A percentile compares a stretch with the other conserved stretches of the same genome.
Conservation (phyloP, 1,140 invertebrate species). For the Zaprionus capensis region DNA sequence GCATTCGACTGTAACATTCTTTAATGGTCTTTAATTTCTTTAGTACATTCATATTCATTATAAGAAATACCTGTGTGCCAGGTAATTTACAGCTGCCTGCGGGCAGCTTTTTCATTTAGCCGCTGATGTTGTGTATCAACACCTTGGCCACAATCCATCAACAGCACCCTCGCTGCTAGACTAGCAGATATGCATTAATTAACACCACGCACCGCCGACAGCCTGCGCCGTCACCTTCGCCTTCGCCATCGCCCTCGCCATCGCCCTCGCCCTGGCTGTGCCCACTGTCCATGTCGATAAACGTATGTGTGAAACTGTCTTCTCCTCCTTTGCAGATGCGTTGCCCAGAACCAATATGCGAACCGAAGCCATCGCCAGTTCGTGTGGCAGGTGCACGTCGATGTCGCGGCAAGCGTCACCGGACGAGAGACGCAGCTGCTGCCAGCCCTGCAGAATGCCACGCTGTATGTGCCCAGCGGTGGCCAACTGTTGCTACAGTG, state of each 20-base stretch:
- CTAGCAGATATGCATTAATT: conserved; percentile 70
- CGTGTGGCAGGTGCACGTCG: conserved; percentile 63
- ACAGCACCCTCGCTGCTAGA: not conserved
- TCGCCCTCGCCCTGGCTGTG: conserved; percentile 48
- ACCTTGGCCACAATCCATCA: conserved; percentile 62
- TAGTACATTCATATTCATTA: conserved; percentile 5
- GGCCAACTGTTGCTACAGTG: conserved; percentile 63
- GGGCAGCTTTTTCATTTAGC: conserved; percentile 46
- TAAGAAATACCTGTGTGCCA: not conserved
- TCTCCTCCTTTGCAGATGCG: conserved; percentile 65
- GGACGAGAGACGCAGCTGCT: conserved; percentile 51
- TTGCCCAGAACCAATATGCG: conserved; percentile 72
- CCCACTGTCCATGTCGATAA: conserved; percentile 63
- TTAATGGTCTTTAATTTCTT: conserved; percentile 5
- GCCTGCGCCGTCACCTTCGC: not conserved
- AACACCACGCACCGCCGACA: conserved; percentile 60
- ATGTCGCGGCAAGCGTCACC: conserved; percentile 26
- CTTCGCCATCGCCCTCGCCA: conserved; percentile 49
- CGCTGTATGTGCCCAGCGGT: conserved; percentile 65
- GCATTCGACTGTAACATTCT: not conserved
- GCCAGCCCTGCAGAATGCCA: conserved; percentile 74
- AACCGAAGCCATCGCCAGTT: conserved; percentile 71
- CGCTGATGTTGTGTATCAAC: conserved; percentile 64
- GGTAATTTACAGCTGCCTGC: conserved; percentile 32
- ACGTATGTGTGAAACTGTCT: conserved; percentile 52